These are phyloP conservation scores for Hypolimnas misippus DNA, from an alignment of 2,888 invertebrate species.

Conservation along the genomic window DNA sequence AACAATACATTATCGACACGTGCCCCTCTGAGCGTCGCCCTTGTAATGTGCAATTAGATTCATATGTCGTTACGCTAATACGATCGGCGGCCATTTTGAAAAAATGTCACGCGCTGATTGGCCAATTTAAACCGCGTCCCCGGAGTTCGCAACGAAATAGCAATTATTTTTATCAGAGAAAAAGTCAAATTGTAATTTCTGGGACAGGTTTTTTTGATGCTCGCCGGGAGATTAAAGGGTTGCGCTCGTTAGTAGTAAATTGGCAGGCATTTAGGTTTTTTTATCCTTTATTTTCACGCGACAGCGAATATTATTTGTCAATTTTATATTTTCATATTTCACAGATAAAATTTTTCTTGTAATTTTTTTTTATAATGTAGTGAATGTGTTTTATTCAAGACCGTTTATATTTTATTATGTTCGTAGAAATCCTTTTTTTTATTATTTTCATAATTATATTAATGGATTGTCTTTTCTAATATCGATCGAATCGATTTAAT, in stretches of 20 bases:
- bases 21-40: slow-evolving; percentile 27
- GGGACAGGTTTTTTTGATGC: slow-evolving; percentile 30
- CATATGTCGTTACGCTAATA: slow-evolving; percentile 43
- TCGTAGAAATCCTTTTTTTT: no score
- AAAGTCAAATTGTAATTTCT: slow-evolving; percentile 39
- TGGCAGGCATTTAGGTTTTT: slow-evolving; percentile 31
- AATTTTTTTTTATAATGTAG: no score
- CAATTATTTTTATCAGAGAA: slow-evolving; percentile 40
- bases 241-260: slow-evolving; percentile 30
- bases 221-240: slow-evolving; percentile 36
- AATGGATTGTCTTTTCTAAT: no score
- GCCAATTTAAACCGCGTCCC: slow-evolving; percentile 49
- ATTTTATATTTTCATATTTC: neutral
- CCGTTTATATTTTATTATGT: no score
- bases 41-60: slow-evolving; percentile 45
- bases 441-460: no score
- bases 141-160: slow-evolving; percentile 35
- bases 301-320: slow-evolving; percentile 15
- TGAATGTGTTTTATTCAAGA: no score
- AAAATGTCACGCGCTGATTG: slow-evolving; percentile 48
- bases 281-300: slow-evolving; percentile 13
- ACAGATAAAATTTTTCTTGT: neutral
- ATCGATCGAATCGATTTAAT: no score
- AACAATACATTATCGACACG: neutral
- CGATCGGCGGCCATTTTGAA: slow-evolving; percentile 45